Percentiles rank a stretch among this genome's conserved stretches.
Evolutionary conservation across 2,113 vertebrate genomes (phyloP).

Genomic region (Nothoprocta perdicaria): DNA sequence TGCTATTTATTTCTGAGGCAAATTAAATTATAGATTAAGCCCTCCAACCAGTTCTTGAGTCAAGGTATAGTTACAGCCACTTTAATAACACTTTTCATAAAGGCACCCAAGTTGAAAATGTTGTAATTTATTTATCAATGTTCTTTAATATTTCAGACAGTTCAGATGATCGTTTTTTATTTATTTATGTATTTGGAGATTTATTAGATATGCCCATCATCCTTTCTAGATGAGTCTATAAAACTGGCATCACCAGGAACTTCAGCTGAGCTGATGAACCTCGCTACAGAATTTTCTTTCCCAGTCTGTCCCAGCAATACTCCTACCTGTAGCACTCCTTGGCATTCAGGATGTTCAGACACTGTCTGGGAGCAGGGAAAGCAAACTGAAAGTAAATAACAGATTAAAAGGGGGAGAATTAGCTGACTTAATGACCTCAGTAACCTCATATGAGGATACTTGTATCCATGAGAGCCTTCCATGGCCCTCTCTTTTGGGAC

Average conservation of each 20-base stretch:
- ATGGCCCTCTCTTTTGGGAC: not conserved
- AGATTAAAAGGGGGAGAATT: no score
- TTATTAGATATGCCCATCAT: constrained; percentile 42
- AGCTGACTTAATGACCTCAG: no score
- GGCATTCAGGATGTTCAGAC: fast-evolving
- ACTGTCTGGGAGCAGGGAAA: not conserved
- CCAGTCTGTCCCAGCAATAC: not conserved
- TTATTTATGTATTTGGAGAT: constrained; percentile 35
- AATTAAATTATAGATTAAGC: constrained; percentile 19
- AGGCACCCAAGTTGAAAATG: not conserved
- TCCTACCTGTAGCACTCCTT: not conserved
- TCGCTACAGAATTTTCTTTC: not conserved
- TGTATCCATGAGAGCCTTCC: not conserved
- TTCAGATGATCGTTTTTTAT: constrained; percentile 4
- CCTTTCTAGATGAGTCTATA: not conserved
- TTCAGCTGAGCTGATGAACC: not conserved
- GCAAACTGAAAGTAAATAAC: not conserved
- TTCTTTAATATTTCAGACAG: constrained; percentile 51
- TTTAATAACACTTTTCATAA: constrained; percentile 39
- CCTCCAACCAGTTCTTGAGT: not conserved
- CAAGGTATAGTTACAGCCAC: not conserved
- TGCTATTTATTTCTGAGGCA: not conserved
- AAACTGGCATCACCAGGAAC: not conserved
- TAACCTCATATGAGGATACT: fast-evolving
- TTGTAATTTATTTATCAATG: constrained; percentile 36